Conservation (phyloP, 2,113 vertebrate species). For the Pontoporia blainvillei region DNA sequence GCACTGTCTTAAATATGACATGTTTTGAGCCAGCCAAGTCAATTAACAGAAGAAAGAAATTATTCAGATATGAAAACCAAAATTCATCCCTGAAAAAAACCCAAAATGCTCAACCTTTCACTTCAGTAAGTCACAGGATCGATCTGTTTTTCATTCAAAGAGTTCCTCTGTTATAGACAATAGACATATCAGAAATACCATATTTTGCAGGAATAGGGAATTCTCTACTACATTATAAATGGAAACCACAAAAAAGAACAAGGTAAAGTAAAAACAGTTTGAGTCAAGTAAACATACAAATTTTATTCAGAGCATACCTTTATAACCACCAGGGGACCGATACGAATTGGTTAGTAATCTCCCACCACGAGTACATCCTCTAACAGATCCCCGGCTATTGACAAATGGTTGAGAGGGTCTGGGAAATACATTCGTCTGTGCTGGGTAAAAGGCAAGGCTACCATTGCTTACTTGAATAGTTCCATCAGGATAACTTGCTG, state of each 20-base stretch:
- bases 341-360: slow-evolving; percentile 83
- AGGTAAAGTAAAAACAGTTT: not conserved
- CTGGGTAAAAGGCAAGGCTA: slow-evolving; percentile 86
- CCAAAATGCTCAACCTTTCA: not conserved
- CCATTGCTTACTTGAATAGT: slow-evolving; percentile 82
- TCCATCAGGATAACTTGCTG: slow-evolving; percentile 84
- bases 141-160: slow-evolving; percentile 28
- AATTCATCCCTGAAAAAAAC: not conserved
- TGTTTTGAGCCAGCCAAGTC: slow-evolving; percentile 8
- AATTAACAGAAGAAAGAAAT: slow-evolving; percentile 9
- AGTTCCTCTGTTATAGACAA: not conserved
- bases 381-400: slow-evolving; percentile 82
- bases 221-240: not conserved
- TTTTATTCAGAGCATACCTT: slow-evolving; percentile 81
- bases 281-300: not conserved
- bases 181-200: not conserved
- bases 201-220: not conserved
- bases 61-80: slow-evolving; percentile 38
- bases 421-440: slow-evolving; percentile 79
- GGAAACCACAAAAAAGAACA: slow-evolving; percentile 1
- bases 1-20: not conserved
- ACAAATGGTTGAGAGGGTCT: slow-evolving; percentile 85
- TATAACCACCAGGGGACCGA: slow-evolving; percentile 85
- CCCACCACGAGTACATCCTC: slow-evolving; percentile 88
- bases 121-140: not conserved